Conservation (phyloP, 2,797 vertebrate species). For the Antrozous pallidus region DNA sequence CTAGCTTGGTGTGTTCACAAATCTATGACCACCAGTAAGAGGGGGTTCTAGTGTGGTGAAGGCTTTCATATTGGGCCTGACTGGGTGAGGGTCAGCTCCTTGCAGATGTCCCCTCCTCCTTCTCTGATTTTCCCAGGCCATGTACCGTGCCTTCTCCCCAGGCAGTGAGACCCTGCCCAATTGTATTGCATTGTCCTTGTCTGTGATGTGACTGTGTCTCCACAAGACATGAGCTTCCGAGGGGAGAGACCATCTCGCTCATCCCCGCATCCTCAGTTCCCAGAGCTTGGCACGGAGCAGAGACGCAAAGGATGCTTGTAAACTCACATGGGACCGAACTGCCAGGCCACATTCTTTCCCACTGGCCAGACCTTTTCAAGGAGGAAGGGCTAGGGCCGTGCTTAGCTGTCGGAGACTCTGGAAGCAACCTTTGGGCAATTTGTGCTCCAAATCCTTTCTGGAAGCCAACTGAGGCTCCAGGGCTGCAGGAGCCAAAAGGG, state of each 20-base stretch:
- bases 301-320: background rate
- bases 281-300: background rate
- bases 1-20: background rate
- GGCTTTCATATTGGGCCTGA: background rate
- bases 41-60: background rate
- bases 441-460: constrained; percentile 52
- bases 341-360: constrained; percentile 50
- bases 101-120: background rate
- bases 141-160: background rate
- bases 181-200: background rate
- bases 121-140: background rate
- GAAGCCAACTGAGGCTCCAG: constrained; percentile 55
- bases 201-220: background rate
- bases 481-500: background rate
- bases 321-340: background rate
- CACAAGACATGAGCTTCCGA: background rate
- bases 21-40: background rate
- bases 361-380: constrained; percentile 42
- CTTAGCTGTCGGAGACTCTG: constrained; percentile 40
- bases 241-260: background rate
- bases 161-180: background rate
- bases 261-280: background rate
- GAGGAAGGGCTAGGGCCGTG: constrained; percentile 47
- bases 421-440: constrained; percentile 51
- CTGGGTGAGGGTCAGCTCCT: background rate